Evolutionary conservation across 2,113 vertebrate species (phyloP).

Genomic region (Eulacestoma nigropectus): DNA sequence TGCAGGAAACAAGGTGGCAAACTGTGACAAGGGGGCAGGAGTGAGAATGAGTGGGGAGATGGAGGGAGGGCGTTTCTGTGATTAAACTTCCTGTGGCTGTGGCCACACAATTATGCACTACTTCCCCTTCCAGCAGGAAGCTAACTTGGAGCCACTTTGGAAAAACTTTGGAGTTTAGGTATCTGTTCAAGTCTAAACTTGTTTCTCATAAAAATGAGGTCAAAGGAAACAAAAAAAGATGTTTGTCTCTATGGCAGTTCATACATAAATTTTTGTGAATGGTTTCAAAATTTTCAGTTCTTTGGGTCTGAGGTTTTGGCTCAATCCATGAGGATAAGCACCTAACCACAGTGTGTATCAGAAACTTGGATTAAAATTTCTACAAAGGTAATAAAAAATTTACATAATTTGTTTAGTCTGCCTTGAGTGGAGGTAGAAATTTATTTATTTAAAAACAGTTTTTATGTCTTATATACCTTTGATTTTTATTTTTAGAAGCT

Average conservation of each 20-base stretch:
- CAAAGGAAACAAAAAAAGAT: not conserved
- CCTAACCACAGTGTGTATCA: not conserved
- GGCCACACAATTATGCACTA: fast-evolving
- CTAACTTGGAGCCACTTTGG: not conserved
- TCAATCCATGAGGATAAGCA: not conserved
- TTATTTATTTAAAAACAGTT: not conserved
- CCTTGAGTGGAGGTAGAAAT: not conserved
- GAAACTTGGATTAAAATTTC: not conserved
- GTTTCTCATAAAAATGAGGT: not conserved
- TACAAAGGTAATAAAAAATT: not conserved
- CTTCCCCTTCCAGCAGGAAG: not conserved
- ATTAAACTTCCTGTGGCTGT: not conserved
- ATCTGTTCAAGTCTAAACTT: not conserved
- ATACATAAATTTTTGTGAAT: not conserved
- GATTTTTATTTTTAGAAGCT: not conserved
- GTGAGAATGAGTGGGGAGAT: not conserved
- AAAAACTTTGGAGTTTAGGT: not conserved
- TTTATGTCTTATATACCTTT: not conserved
- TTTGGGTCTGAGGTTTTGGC: not conserved
- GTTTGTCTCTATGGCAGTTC: not conserved
- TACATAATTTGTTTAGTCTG: not conserved
- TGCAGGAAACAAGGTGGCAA: not conserved
- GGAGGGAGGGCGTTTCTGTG: not conserved
- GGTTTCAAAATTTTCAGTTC: not conserved
- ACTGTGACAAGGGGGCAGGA: not conserved